Evolutionary conservation across 2,888 invertebrate species (phyloP), one percentile per base, ranked within the genome.

Genomic region (Cephus pulcher): DNA sequence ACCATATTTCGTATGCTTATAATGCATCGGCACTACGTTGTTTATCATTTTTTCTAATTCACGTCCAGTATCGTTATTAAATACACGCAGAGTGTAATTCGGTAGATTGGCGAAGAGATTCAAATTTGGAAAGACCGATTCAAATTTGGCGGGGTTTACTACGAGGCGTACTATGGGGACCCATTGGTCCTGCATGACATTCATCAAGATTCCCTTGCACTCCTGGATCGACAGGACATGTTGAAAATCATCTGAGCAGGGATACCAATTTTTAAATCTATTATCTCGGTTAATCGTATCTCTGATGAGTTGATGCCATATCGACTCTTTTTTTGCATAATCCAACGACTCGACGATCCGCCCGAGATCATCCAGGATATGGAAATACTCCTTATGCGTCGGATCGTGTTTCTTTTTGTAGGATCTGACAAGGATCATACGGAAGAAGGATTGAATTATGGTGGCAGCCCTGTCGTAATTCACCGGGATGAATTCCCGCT

Each of bases 361-460:
- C 4, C 74, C 4, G 1, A 88, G 81, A 32, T 73, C 73, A 6
- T 81, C 70, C n/a, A 77, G 77, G 12, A 86, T 77, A 3, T n/a
- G 23, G 1, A 76, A 68, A 73, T 88, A 85, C 23, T 82, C 74
- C 12, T 34, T 3, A 34, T 89, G 83, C 32, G 37, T 37, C 0
- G 82, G 70, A 40, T 83, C 74, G 70, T 88, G 88, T 3, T 84
- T 82, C 15, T 75, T 4, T 69, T 77, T 79, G 73, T 87, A 89
- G 23, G 73, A 75, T 68, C 79, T 85, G 1, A 86, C 37, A 3
- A 81, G 23, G 2, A 76, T 35, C 83, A 80, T 85, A 30, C 82
- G 86, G 75, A 89, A 86, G 15, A 86, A 86, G 0, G 86, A 83
- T 75, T 88, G 88, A 75, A 88, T 83, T 1, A 76, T 75, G 4